Base-by-base conservation (phyloP, 2,888 invertebrate species). In the Agrilus biguttatus region DNA sequence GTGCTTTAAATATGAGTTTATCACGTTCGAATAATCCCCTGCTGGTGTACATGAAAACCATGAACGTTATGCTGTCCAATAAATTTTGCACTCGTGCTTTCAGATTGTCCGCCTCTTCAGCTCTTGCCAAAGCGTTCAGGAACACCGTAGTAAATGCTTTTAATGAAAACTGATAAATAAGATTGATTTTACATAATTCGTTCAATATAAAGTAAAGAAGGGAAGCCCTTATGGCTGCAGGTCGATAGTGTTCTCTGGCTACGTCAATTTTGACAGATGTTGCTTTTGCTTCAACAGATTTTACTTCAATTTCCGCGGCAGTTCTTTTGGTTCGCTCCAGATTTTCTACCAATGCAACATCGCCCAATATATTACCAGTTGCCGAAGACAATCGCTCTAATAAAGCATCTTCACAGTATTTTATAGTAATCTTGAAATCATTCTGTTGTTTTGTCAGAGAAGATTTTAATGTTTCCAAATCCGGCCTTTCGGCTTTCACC, bases 71-170 rank as follows among this genome's bases (percentile, higher is more conserved):
- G 51, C 80, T 83, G 54, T 93, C 91, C 42, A 92, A 78, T 12
- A 95, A 68, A 59, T 83, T 83, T 8, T 62, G 54, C 1, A 93
- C 88, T 28, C 92, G 72, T 5, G 72, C 71, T 35, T 77, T 76
- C 0, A 91, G 68, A 2, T 79, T 83, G 0, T 84, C 83, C 0
- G 81, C 75, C 0, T 71, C 65, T 5, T 74, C 72, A 0, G 92
- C 83, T 44, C 70, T 72, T 13, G 69, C 66, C 37, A 95, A 77
- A 1, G 93, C 90, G 51, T 84, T 85, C 53, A 83, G 83, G 65
- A 93, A 93, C 4, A 93, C 92, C 0, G 85, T 83, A 53, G 83
- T 88, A 69, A 92, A 93, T 0, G 93, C 90, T 66, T 93, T 93
- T 44, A 95, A 67, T 0, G 93, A 93, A 68, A 95, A 95, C 64